These are phyloP conservation scores for Patella pellucida DNA, from an alignment of 2,888 invertebrate species.

Conservation along the genomic window DNA sequence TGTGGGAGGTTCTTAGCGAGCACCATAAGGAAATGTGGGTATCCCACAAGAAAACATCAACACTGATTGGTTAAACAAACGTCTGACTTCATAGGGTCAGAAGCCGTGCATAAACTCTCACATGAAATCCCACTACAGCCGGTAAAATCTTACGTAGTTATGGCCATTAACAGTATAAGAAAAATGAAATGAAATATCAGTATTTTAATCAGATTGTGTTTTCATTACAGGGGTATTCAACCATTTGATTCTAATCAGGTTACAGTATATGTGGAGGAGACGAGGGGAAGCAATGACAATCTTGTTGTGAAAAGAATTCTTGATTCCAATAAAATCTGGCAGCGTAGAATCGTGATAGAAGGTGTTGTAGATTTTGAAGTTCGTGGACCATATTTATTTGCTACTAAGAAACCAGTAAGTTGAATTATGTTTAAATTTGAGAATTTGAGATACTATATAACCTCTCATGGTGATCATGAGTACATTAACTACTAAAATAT, in stretches of 20 bases:
- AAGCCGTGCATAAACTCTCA: too few species aligned
- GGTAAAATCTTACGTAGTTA: too few species aligned
- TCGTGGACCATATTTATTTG: slow-evolving; percentile 88
- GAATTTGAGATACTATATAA: too few species aligned
- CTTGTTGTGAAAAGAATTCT: slow-evolving; percentile 39
- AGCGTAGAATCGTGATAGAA: slow-evolving; percentile 73
- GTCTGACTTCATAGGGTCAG: too few species aligned
- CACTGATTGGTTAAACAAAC: too few species aligned
- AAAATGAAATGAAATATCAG: too few species aligned
- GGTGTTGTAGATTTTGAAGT: slow-evolving; percentile 87
- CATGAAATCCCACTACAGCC: too few species aligned
- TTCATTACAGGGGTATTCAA: slow-evolving; percentile 59
- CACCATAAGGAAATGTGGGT: too few species aligned
- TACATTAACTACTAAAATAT: background rate
- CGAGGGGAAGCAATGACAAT: slow-evolving; percentile 52
- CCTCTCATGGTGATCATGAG: too few species aligned
- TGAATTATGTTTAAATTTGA: background rate
- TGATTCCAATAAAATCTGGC: slow-evolving; percentile 30
- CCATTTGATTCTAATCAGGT: slow-evolving; percentile 46
- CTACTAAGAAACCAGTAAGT: slow-evolving; percentile 80
- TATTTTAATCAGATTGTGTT: background rate
- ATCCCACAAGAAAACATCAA: too few species aligned
- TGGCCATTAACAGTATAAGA: too few species aligned
- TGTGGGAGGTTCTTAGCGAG: too few species aligned
- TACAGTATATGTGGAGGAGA: slow-evolving; percentile 76